phyloP scores from a whole-genome alignment of 1,140 invertebrate species.

The Zaprionus vittiger region DNA sequence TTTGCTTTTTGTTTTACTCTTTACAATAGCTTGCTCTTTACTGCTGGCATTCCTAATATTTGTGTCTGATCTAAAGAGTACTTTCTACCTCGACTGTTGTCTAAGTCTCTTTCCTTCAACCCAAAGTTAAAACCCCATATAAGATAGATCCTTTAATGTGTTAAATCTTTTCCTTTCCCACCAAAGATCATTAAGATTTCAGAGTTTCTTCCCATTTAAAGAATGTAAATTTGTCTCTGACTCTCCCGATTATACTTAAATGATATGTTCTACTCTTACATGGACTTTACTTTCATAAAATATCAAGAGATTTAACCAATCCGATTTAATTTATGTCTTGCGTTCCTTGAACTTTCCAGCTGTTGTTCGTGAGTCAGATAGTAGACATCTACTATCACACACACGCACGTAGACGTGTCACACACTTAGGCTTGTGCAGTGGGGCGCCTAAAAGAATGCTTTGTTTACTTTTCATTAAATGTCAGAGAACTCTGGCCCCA shows the following conservation, averaged over 20 bases:
- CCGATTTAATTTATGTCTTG: constrained; percentile 59
- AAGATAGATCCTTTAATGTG: no score
- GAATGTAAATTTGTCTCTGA: background rate
- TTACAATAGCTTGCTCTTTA: background rate
- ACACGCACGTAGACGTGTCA: background rate
- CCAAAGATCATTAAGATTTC: no score
- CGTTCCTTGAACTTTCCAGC: constrained; percentile 70
- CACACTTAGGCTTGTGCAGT: constrained; percentile 40
- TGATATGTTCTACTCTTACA: no score
- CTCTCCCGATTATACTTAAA: no score
- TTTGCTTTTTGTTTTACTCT: background rate
- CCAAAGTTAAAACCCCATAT: background rate
- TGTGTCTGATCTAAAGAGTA: background rate
- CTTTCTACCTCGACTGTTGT: background rate
- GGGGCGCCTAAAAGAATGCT: constrained; percentile 64
- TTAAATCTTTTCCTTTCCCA: no score
- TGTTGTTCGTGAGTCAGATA: constrained; percentile 21
- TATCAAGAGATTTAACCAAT: constrained; percentile 35
- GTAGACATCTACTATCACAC: constrained; percentile 11
- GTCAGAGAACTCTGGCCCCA: constrained; percentile 20
- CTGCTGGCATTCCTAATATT: background rate
- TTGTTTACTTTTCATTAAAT: constrained; percentile 77
- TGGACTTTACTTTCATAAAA: no score
- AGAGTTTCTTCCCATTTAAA: no score
- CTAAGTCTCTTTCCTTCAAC: background rate